These are phyloP conservation scores for Eublepharis macularius DNA, from an alignment of 2,113 vertebrate genomes.

Conservation along the genomic window DNA sequence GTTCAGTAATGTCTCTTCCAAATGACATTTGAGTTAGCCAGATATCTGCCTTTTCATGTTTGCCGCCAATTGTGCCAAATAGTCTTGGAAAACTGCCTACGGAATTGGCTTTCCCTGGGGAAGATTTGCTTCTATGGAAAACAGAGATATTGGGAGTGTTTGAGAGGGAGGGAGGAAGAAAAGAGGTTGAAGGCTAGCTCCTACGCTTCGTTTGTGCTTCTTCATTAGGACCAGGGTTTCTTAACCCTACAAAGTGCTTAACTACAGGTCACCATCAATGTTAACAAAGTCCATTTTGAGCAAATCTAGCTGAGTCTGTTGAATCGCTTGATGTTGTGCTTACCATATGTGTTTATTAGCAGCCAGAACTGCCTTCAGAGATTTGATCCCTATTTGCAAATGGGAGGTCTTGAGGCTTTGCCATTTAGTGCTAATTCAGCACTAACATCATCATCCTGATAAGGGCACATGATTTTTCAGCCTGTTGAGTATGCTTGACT, in stretches of 20 bases:
- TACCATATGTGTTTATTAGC: slow-evolving; percentile 17
- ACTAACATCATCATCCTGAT: not conserved
- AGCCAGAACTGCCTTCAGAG: not conserved
- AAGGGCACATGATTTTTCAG: slow-evolving; percentile 1
- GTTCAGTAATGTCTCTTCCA: slow-evolving; percentile 73
- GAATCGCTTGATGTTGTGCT: slow-evolving; percentile 14
- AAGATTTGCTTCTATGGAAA: slow-evolving; percentile 72
- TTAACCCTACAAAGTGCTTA: slow-evolving; percentile 58
- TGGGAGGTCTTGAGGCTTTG: not conserved
- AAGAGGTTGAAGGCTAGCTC: slow-evolving; percentile 66
- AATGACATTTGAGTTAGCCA: slow-evolving; percentile 70
- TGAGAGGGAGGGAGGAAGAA: slow-evolving; percentile 64
- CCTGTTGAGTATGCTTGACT: slow-evolving; percentile 6
- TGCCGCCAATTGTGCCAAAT: slow-evolving; percentile 72
- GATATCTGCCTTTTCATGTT: slow-evolving; percentile 78
- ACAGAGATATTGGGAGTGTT: slow-evolving; percentile 63
- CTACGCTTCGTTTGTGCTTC: slow-evolving; percentile 64
- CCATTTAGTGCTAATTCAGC: slow-evolving; percentile 27
- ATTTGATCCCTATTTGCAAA: not conserved
- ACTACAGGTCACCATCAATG: slow-evolving; percentile 52
- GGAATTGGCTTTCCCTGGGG: slow-evolving; percentile 71
- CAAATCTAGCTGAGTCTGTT: slow-evolving; percentile 53
- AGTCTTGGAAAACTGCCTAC: slow-evolving; percentile 77
- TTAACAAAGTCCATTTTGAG: slow-evolving; percentile 24
- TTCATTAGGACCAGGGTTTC: slow-evolving; percentile 55